A percentile compares a stretch with the other conserved stretches of the same genome.
phyloP scores from a whole-genome alignment of 2,113 vertebrate genomes.

The Antigone vipio region DNA sequence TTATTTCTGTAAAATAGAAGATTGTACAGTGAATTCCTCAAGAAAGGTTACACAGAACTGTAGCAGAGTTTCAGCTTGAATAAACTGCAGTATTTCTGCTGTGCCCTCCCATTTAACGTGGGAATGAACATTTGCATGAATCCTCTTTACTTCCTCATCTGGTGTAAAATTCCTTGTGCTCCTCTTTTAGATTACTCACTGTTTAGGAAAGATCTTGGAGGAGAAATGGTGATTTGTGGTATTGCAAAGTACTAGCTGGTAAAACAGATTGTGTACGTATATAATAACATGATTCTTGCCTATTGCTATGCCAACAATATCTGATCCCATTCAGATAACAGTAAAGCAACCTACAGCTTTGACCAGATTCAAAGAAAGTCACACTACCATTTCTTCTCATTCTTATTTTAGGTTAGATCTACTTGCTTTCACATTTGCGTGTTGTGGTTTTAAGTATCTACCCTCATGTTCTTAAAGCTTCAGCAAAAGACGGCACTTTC shows the following conservation, averaged over 20 bases:
- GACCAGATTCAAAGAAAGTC: background rate
- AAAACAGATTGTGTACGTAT: background rate
- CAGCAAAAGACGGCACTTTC: background rate
- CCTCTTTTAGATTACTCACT: background rate
- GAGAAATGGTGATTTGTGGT: background rate
- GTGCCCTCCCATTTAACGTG: background rate
- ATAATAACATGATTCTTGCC: background rate
- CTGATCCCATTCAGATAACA: background rate
- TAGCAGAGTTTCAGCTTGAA: background rate
- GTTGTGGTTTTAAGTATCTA: background rate
- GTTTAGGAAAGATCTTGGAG: background rate
- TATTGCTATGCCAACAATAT: background rate
- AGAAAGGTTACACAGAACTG: background rate
- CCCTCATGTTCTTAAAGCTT: background rate
- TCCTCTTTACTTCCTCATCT: background rate
- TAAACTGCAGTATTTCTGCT: background rate
- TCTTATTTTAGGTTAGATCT: background rate
- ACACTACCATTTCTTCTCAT: background rate
- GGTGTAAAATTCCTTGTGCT: background rate
- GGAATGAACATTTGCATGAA: background rate
- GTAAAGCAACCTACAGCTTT: background rate
- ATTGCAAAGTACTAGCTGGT: background rate
- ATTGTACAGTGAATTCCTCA: background rate
- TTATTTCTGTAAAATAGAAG: background rate
- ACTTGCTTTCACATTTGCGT: background rate